These are phyloP conservation scores for Anolis carolinensis DNA, from an alignment of 2,113 vertebrate species.

Conservation along the genomic window DNA sequence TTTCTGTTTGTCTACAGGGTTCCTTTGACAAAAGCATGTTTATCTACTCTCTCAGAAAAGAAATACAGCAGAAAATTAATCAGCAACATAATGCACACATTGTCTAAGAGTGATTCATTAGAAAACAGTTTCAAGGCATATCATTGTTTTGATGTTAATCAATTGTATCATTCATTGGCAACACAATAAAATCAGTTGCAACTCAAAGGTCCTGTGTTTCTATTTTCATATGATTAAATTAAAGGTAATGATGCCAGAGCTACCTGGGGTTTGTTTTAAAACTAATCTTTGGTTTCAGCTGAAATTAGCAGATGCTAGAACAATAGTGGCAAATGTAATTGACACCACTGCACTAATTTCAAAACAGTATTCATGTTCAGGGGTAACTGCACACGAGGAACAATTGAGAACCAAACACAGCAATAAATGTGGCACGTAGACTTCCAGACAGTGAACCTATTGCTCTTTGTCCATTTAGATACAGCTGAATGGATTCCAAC, in stretches of 20 bases:
- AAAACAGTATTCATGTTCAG: not conserved
- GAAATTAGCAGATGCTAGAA: not conserved
- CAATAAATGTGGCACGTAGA: not conserved
- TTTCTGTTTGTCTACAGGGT: conserved; percentile 56
- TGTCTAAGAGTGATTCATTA: conserved; percentile 65
- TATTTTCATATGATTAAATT: conserved; percentile 60
- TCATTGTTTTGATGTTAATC: conserved; percentile 63
- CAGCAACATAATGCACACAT: conserved; percentile 69
- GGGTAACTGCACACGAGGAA: not conserved
- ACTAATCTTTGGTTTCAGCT: conserved; percentile 18
- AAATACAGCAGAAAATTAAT: conserved; percentile 71
- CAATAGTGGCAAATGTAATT: not conserved
- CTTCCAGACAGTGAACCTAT: not conserved
- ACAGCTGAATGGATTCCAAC: not conserved
- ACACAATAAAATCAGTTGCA: conserved; percentile 59
- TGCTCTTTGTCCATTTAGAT: not conserved
- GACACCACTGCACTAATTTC: not conserved
- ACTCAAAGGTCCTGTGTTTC: conserved; percentile 23
- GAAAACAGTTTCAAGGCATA: conserved; percentile 64
- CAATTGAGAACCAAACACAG: not conserved
- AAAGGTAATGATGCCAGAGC: conserved; percentile 44
- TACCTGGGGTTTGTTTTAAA: conserved; percentile 31
- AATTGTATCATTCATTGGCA: conserved; percentile 64
- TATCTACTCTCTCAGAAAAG: conserved; percentile 70
- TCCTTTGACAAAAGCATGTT: conserved; percentile 65